Base-by-base conservation (phyloP, 2,888 invertebrate species). In the Patella caerulea region DNA sequence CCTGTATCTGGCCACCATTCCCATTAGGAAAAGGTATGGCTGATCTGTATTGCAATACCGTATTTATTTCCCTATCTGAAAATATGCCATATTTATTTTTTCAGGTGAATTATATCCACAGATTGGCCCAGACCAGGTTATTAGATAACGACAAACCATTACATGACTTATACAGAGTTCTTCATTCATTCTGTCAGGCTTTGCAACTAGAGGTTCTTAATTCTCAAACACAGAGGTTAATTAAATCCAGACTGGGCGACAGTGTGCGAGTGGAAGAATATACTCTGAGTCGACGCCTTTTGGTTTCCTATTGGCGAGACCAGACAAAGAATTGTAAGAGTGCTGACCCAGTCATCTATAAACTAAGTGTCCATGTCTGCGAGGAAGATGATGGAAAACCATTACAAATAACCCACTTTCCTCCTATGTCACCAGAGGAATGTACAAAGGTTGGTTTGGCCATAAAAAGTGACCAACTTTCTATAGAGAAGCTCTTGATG, bases 281-380 rank as follows among this genome's bases (percentile, higher is more conserved):
- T 90, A 93, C 95, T 53, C 96, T 97, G 0, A 98, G 98, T 24
- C 95, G 95, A 86, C 95, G 96, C 90, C 93, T 98, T 24, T 95
- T 96, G 15, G 94, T 98, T n/a, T 97, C 97, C 0, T 98, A 98
- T 93, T 98, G 98, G 98, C 95, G 96, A 95, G 86, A 79, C 74
- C 74, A 54, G 73, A 69, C 34, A 54, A 34, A 34, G 24, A 55
- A 54, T 55, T 74, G 34, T 71, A 56, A 53, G n/a, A 69, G 45
- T 75, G 45, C 17, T 2, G n/a, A 54, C 11, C 71, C 73, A 76
- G 9, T 80, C 88, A 88, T 86, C 4, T 98, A 97, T 92, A 95
- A 96, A 71, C 93, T 98, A 77, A 96, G 96, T 2, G 94, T 98
- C 14, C 96, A 97, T 91, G 96, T 97, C 17, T 97, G 98, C 91